Conservation (phyloP, 2,113 vertebrate species). For the Syrmaticus mikado region DNA sequence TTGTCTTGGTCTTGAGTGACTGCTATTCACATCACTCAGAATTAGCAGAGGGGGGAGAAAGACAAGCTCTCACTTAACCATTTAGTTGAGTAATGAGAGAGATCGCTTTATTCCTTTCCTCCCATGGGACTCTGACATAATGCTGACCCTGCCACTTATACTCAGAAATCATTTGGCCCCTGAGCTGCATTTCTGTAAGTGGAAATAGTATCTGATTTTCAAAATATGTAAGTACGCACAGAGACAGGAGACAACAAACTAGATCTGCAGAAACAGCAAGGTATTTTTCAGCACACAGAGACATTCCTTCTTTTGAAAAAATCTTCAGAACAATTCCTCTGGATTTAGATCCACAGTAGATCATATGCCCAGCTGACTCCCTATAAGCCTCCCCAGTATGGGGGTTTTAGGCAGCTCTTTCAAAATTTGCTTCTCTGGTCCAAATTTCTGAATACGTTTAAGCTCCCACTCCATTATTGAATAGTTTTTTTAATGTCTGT, state of each 20-base stretch:
- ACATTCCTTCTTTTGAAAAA: not conserved
- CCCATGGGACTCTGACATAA: not conserved
- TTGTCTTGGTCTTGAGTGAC: not conserved
- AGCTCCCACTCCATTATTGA: not conserved
- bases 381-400: fast-evolving
- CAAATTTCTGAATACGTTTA: not conserved
- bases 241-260: not conserved
- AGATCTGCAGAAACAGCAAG: not conserved
- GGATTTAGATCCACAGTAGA: not conserved
- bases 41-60: not conserved
- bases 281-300: not conserved
- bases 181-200: not conserved
- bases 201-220: not conserved
- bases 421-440: not conserved
- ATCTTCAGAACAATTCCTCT: not conserved
- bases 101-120: not conserved
- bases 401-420: not conserved
- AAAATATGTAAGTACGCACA: fast-evolving
- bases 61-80: not conserved
- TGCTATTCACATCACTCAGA: not conserved
- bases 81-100: not conserved
- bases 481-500: not conserved
- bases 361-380: not conserved
- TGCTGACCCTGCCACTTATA: not conserved
- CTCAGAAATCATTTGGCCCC: not conserved